Evolutionary conservation across 37 sponge, comb jelly and placozoan genomes (phyloP), one percentile per base, ranked within the genome.

Genomic region (Ephydatia muelleri): DNA sequence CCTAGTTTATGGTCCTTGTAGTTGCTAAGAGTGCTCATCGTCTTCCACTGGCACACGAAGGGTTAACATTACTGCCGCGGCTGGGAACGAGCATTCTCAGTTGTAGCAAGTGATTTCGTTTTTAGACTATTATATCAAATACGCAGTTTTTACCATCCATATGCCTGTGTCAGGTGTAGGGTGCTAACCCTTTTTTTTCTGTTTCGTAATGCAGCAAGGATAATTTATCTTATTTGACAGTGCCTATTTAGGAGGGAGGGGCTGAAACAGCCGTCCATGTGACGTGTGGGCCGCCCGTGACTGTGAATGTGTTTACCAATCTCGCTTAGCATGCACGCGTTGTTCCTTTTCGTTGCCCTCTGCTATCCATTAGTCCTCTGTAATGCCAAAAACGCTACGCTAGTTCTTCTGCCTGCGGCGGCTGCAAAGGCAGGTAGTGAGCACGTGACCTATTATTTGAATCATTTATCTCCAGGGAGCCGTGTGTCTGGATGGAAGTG

Each of bases 401-500:
- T 81, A 69, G 68, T 39, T 23, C 82, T 81, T 3, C 70, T 81
- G n/a, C 9, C 14, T 21, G 72, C 35, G 25, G 82, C 69, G 69
- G 82, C 38, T 5, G 47, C 68, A 49, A 16, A 68, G 40, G 38
- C 16, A 57, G 6, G 43, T 9, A 11, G 57, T 1, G 57, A 14
- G 57, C 16, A 14, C 19, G 0, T 14, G 57, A n/a, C 57, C 8
- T 4, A 43, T 8, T 43, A 43, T 43, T 36, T 67, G n/a, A n/a
- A n/a, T n/a, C n/a, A n/a, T n/a, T 68, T 49, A 49, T 16, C 29
- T 78, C 13, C 49, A 88, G 87, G 95, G 93, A 34, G 95, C 95
- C 30, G 88, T 95, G 21, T 95, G 95, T 40, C 85, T 95, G 68
- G 95, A 95, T 74, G 95, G 95, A 21, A 78, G 91, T 36, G 75